phyloP scores from a whole-genome alignment of 2,113 vertebrate genomes.

The Xiphias gladius region DNA sequence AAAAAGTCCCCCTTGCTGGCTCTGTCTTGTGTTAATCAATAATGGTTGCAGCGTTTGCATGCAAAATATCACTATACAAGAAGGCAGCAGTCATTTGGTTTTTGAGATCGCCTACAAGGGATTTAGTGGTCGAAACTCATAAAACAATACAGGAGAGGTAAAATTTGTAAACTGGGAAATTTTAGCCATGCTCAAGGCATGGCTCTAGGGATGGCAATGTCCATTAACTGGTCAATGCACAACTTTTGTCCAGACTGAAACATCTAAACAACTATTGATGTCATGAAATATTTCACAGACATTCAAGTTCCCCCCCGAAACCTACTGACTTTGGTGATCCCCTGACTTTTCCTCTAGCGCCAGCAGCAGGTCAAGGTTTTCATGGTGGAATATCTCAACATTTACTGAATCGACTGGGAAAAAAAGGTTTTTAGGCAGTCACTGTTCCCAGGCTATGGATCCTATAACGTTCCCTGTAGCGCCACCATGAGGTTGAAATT shows the following conservation, averaged over 20 bases:
- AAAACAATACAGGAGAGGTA: not conserved
- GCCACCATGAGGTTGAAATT: too few relatives aligned
- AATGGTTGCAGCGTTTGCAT: conserved; percentile 16
- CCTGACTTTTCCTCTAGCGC: too few relatives aligned
- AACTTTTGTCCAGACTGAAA: not conserved
- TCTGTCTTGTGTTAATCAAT: conserved; percentile 31
- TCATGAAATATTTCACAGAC: not conserved
- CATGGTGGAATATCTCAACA: too few relatives aligned
- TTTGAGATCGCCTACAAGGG: not conserved
- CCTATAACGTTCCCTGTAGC: too few relatives aligned
- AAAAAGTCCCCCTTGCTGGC: not conserved
- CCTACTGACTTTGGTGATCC: too few relatives aligned
- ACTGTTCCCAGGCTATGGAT: too few relatives aligned
- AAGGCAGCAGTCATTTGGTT: not conserved
- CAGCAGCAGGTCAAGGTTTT: too few relatives aligned
- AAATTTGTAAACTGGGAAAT: not conserved
- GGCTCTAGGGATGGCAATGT: not conserved
- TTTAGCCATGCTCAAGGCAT: not conserved
- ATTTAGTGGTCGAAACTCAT: not conserved
- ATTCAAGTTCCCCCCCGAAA: too few relatives aligned
- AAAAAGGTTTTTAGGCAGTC: too few relatives aligned
- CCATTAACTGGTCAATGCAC: not conserved
- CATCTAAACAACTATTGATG: not conserved
- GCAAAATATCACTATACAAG: not conserved
- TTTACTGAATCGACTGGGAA: too few relatives aligned